These are phyloP conservation scores for Drosophila crucigera DNA, from an alignment of 2,888 invertebrate species.

Conservation along the genomic window DNA sequence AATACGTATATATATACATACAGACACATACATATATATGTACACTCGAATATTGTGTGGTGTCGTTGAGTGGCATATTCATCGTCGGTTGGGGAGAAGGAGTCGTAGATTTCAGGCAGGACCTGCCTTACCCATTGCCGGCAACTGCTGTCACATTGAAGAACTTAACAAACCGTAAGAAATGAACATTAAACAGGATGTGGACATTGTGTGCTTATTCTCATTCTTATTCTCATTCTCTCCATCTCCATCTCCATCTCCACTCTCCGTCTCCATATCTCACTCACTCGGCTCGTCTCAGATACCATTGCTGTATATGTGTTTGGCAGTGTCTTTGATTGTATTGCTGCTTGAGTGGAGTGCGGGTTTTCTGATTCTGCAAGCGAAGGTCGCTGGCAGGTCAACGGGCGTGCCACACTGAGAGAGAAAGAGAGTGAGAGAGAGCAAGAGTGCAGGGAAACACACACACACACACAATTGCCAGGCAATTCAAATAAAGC, in stretches of 20 bases:
- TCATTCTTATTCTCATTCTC: conserved; percentile 5
- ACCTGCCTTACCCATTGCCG: conserved; percentile 1
- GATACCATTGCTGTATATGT: conserved; percentile 28
- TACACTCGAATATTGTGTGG: neutral
- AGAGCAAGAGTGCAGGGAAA: neutral
- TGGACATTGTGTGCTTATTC: conserved; percentile 45
- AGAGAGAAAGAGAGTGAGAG: neutral
- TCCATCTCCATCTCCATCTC: conserved; percentile 6
- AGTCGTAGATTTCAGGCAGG: conserved; percentile 1
- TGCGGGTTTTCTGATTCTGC: conserved; percentile 47
- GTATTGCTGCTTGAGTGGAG: conserved; percentile 50
- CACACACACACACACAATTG: conserved; percentile 11
- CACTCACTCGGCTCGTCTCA: neutral
- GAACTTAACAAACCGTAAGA: conserved; percentile 76
- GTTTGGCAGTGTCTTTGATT: conserved; percentile 52
- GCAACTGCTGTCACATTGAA: conserved; percentile 61
- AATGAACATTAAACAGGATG: conserved; percentile 73
- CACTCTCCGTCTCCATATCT: neutral
- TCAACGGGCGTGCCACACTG: conserved; percentile 44
- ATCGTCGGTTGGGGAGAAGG: neutral
- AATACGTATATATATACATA: neutral
- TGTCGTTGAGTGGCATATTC: conserved; percentile 14
- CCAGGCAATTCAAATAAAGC: conserved; percentile 65
- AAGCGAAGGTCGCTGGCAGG: conserved; percentile 67
- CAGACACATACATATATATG: neutral